Percentiles rank a stretch among this genome's conserved stretches.
phyloP scores from a whole-genome alignment of 2,888 invertebrate species.

The Protophormia terraenovae region DNA sequence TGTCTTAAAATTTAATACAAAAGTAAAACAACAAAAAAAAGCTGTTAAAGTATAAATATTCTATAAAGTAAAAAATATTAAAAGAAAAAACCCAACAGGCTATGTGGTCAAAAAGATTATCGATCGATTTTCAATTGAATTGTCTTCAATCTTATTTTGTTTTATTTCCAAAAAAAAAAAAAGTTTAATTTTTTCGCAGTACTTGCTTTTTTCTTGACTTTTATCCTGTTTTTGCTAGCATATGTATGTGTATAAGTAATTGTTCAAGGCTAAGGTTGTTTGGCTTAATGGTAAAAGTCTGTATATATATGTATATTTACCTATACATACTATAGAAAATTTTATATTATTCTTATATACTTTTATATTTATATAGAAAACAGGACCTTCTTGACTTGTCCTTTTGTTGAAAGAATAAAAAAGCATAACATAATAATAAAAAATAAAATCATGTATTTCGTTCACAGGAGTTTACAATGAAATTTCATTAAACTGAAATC shows the following conservation, averaged over 20 bases:
- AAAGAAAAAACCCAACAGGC: neutral
- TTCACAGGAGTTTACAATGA: conserved; percentile 23
- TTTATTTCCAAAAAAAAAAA: neutral
- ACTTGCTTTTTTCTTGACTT: neutral
- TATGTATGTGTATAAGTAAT: neutral
- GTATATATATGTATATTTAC: neutral
- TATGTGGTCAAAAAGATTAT: conserved; percentile 72
- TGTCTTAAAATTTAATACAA: conserved; percentile 40
- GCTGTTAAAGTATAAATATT: neutral
- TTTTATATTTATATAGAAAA: neutral
- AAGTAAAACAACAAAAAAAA: conserved; percentile 1
- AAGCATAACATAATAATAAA: neutral
- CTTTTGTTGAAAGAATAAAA: neutral
- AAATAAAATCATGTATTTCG: conserved; percentile 16
- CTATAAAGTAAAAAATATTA: neutral
- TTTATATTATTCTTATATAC: conserved; percentile 18
- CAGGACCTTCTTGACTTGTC: conserved; percentile 11
- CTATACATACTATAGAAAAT: conserved; percentile 23
- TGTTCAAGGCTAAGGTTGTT: conserved; percentile 59
- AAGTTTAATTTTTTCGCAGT: conserved; percentile 30
- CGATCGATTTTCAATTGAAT: conserved; percentile 73
- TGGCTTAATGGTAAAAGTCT: neutral
- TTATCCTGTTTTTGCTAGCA: neutral
- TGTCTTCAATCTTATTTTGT: conserved; percentile 69
- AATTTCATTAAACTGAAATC: conserved; percentile 35